Conservation (phyloP, 2,888 invertebrate species). For the Sphaerophoria taeniata region DNA sequence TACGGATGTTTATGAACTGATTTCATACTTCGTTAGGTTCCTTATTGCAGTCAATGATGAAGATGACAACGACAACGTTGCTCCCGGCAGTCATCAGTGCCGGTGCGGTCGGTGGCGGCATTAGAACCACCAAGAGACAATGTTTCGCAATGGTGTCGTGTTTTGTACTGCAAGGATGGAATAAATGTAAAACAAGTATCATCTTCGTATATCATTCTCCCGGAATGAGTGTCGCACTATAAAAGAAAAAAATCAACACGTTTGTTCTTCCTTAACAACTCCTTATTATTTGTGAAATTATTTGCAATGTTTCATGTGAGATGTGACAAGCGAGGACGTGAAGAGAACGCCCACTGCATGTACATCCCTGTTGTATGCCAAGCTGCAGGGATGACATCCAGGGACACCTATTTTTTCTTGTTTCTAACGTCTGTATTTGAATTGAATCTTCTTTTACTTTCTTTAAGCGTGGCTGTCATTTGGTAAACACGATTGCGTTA, state of each 20-base stretch:
- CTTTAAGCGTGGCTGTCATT: background rate
- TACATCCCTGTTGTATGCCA: background rate
- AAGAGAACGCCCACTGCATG: slow-evolving; percentile 5
- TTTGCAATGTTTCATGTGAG: slow-evolving; percentile 61
- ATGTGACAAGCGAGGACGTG: slow-evolving; percentile 40
- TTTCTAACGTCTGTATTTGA: slow-evolving; percentile 59
- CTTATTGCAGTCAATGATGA: slow-evolving; percentile 72
- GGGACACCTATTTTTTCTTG: slow-evolving; percentile 1
- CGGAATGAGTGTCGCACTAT: background rate
- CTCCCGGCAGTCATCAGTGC: background rate
- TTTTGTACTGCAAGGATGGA: slow-evolving; percentile 7
- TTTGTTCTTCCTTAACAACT: slow-evolving; percentile 39
- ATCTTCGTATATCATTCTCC: slow-evolving; percentile 19
- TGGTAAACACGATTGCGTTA: background rate
- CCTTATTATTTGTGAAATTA: slow-evolving; percentile 52
- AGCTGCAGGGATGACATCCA: slow-evolving; percentile 11
- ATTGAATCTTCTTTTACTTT: slow-evolving; percentile 25
- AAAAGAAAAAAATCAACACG: slow-evolving; percentile 55
- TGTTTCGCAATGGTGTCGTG: background rate
- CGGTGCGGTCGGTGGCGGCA: background rate
- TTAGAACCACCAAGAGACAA: slow-evolving; percentile 11
- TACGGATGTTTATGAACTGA: slow-evolving; percentile 73
- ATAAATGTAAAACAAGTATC: slow-evolving; percentile 22
- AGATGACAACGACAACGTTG: slow-evolving; percentile 13
- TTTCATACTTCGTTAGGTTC: slow-evolving; percentile 72